These are phyloP conservation scores for Aquatica leii DNA, from an alignment of 2,888 invertebrate species.

Conservation along the genomic window DNA sequence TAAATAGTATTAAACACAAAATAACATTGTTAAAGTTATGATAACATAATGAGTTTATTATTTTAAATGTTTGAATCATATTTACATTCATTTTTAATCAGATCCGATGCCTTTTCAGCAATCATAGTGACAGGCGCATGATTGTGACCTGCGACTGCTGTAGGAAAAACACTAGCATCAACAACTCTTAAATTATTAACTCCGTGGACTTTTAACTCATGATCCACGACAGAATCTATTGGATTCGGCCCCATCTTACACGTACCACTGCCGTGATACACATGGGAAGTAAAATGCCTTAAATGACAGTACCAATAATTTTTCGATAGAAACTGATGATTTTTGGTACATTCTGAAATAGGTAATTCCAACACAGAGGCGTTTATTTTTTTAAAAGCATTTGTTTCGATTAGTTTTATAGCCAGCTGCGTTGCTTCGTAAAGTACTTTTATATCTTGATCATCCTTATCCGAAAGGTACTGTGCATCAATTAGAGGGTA, in stretches of 20 bases:
- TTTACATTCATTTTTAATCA: too few relatives aligned
- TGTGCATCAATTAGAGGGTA: slow-evolving; percentile 49
- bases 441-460: slow-evolving; percentile 71
- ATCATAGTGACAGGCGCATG: slow-evolving; percentile 65
- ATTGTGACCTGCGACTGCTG: slow-evolving; percentile 62
- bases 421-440: slow-evolving; percentile 65
- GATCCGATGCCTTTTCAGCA: slow-evolving; percentile 63
- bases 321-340: slow-evolving; percentile 53
- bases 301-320: slow-evolving; percentile 63
- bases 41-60: too few relatives aligned
- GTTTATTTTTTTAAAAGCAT: slow-evolving; percentile 67
- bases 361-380: slow-evolving; percentile 64
- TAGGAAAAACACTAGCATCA: slow-evolving; percentile 65
- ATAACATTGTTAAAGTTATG: too few relatives aligned
- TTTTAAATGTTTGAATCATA: too few relatives aligned
- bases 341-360: slow-evolving; percentile 61
- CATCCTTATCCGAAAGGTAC: slow-evolving; percentile 53
- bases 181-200: slow-evolving; percentile 62
- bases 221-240: slow-evolving; percentile 64
- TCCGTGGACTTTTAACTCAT: slow-evolving; percentile 62
- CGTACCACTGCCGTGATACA: slow-evolving; percentile 64
- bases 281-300: slow-evolving; percentile 58
- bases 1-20: too few relatives aligned
- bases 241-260: slow-evolving; percentile 64
- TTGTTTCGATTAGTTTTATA: slow-evolving; percentile 55